A percentile compares a stretch with the other conserved stretches of the same genome.
These are phyloP conservation scores for Crenichthys baileyi DNA, from an alignment of 2,797 vertebrate species.

Conservation along the genomic window DNA sequence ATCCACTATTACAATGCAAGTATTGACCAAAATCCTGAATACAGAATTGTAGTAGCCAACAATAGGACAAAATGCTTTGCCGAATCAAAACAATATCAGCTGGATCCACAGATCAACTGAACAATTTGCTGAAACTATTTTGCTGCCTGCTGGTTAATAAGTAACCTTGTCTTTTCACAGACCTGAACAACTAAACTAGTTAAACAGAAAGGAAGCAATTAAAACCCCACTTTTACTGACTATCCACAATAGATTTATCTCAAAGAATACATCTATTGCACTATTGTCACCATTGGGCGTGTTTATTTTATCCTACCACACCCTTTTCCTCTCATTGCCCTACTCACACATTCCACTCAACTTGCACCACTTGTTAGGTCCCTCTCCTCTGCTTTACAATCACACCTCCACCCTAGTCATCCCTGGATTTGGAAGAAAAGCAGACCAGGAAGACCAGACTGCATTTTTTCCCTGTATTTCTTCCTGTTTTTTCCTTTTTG, in stretches of 20 bases:
- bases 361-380: constrained; percentile 45
- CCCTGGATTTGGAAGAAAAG: constrained; percentile 58
- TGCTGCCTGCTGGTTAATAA: not conserved
- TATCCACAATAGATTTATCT: constrained; percentile 18
- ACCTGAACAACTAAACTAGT: constrained; percentile 19
- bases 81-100: not conserved
- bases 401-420: constrained; percentile 41
- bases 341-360: constrained; percentile 33
- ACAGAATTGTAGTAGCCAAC: not conserved
- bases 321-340: constrained; percentile 22
- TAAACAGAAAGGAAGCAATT: constrained; percentile 32
- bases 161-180: not conserved
- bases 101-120: not conserved
- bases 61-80: too few species aligned
- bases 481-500: constrained; percentile 36
- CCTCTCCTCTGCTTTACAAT: constrained; percentile 35
- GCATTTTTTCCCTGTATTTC: constrained; percentile 55
- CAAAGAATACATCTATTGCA: constrained; percentile 29
- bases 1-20: too few species aligned
- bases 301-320: constrained; percentile 34
- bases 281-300: constrained; percentile 5
- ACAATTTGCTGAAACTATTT: not conserved
- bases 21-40: not conserved
- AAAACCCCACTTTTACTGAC: constrained; percentile 15
- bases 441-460: constrained; percentile 53